Evolutionary conservation across 2,888 invertebrate species (phyloP), one percentile per base, ranked within the genome.

Genomic region (Polietes domitor): DNA sequence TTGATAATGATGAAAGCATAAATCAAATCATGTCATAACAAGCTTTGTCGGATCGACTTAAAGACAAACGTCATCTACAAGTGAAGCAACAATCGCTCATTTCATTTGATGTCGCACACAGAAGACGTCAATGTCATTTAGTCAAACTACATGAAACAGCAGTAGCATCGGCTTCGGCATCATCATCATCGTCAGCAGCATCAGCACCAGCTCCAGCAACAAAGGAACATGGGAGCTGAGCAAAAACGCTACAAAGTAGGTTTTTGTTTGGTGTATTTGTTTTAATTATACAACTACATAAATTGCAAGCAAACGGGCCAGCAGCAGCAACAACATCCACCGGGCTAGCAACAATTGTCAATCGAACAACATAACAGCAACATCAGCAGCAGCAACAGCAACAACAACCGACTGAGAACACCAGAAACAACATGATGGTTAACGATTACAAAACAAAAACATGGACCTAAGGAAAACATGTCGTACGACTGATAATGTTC

Each of bases 21-120:
- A 84, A 84, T 84, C 84, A 84, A 84, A 84, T 84, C 84, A 84
- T 84, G 84, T 84, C 84, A 84, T 84, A 84, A 84, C 78, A 84
- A 70, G 81, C 84, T 84, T 84, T 84, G 84, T 84, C 84, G 84
- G 84, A 50, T 73, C 72, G 73, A 78, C 68, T 79, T 76, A 73
- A 84, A 81, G 81, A 73, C 81, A 81, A 81, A 81, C 81, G 84
- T 84, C 84, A 81, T 37, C 72, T 63, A 77, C 76, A 84, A 84
- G 84, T 84, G 84, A 84, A 84, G 84, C 81, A 81, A 68, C 81
- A 81, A 84, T 84, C 84, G 84, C 84, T 84, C 84, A 84, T 84
- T 84, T 84, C 70, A 84, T 84, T 84, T 84, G 84, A 84, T 84
- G 84, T 84, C 78, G 84, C 81, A 81, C 78, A 84, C 81, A 84